phyloP scores from a whole-genome alignment of 2,113 vertebrate species.

The Proteles cristata region DNA sequence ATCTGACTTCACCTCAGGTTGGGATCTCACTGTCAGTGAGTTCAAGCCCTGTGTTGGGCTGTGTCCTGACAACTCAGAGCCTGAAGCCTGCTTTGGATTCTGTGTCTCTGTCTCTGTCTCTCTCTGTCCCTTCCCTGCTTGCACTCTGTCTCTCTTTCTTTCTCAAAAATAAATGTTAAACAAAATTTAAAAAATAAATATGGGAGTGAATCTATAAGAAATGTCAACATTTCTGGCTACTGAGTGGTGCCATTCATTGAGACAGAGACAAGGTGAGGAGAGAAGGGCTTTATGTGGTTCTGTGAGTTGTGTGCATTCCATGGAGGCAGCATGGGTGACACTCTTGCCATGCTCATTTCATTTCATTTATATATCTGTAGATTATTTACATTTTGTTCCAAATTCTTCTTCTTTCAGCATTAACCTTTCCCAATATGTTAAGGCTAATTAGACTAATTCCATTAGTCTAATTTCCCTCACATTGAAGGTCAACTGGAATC shows the following conservation, averaged over 20 bases:
- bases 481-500: not conserved
- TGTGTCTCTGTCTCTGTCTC: no score
- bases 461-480: not conserved
- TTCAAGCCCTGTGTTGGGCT: no score
- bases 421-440: not conserved
- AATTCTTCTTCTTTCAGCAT: not conserved
- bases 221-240: not conserved
- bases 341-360: not conserved
- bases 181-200: no score
- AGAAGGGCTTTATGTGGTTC: not conserved
- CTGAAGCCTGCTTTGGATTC: no score
- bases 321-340: no score
- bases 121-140: no score
- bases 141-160: no score
- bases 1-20: no score
- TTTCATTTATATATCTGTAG: not conserved
- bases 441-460: not conserved
- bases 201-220: not conserved
- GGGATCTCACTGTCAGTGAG: no score
- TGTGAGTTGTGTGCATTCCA: not conserved
- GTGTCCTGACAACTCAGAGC: no score
- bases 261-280: fast-evolving
- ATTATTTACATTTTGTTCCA: not conserved
- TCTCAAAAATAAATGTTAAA: no score
- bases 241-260: not conserved